phyloP scores from a whole-genome alignment of 2,888 invertebrate genomes.

The Drosophila kanekoi region DNA sequence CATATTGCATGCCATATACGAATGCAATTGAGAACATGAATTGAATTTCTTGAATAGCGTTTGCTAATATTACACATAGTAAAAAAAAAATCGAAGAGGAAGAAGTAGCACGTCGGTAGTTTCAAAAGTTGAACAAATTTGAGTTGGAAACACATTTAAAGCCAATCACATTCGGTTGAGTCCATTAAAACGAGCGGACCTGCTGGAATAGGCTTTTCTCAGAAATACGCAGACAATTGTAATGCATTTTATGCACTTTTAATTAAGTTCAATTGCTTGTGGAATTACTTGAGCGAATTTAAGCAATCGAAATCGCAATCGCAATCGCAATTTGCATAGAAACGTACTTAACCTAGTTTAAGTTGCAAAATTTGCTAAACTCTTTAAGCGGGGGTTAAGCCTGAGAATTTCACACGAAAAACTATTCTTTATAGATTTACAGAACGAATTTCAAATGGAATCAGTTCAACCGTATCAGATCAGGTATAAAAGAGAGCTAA shows the following conservation, averaged over 20 bases:
- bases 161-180: no score
- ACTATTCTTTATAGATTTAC: no score
- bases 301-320: neutral
- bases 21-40: constrained; percentile 27
- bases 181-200: no score
- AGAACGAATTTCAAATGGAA: no score
- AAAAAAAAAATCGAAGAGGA: no score
- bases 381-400: neutral
- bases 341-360: no score
- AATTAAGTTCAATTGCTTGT: constrained; percentile 19
- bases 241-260: constrained; percentile 11
- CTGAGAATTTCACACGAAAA: no score
- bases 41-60: constrained; percentile 1
- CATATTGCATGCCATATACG: constrained; percentile 1
- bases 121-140: no score
- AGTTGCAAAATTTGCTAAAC: neutral
- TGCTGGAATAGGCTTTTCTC: neutral
- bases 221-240: constrained; percentile 1
- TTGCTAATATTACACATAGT: neutral
- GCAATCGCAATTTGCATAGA: constrained; percentile 2
- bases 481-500: neutral
- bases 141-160: no score
- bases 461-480: neutral
- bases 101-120: neutral
- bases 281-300: constrained; percentile 1